These are phyloP conservation scores for Pseudopipra pipra DNA, from an alignment of 2,113 vertebrate genomes.

Conservation along the genomic window DNA sequence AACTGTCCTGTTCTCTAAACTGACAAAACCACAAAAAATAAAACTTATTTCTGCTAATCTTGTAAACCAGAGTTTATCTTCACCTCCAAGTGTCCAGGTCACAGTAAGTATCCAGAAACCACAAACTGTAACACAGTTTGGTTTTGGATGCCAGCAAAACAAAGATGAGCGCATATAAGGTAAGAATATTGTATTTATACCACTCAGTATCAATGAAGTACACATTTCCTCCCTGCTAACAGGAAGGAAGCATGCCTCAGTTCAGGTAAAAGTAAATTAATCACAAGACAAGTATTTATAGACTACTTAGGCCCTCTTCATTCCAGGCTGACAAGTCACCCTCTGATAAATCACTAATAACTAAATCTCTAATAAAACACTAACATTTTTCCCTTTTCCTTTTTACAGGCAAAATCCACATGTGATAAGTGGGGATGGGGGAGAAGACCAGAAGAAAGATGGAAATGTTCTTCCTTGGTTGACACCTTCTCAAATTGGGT, in stretches of 20 bases:
- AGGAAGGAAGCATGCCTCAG: not conserved
- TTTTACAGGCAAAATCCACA: not conserved
- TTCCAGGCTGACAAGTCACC: not conserved
- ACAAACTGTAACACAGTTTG: not conserved
- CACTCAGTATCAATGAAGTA: not conserved
- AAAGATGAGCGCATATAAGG: fast-evolving
- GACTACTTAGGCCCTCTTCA: not conserved
- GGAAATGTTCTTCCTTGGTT: not conserved
- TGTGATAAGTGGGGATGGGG: fast-evolving
- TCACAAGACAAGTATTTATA: not conserved
- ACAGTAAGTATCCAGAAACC: not conserved
- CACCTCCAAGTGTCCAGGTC: not conserved
- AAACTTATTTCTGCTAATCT: not conserved
- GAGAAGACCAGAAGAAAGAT: not conserved
- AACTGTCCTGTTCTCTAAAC: not conserved
- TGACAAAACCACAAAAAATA: not conserved
- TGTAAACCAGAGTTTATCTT: not conserved
- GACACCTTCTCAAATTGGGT: not conserved
- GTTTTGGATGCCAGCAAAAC: not conserved
- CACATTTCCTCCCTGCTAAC: not conserved
- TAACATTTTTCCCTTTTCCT: not conserved
- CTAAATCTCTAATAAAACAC: not conserved
- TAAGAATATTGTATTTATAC: not conserved
- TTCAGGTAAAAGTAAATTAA: not conserved
- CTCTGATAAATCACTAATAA: not conserved